Evolutionary conservation across 2,888 invertebrate genomes (phyloP).

Genomic region (Hirtodrosophila cameraria): DNA sequence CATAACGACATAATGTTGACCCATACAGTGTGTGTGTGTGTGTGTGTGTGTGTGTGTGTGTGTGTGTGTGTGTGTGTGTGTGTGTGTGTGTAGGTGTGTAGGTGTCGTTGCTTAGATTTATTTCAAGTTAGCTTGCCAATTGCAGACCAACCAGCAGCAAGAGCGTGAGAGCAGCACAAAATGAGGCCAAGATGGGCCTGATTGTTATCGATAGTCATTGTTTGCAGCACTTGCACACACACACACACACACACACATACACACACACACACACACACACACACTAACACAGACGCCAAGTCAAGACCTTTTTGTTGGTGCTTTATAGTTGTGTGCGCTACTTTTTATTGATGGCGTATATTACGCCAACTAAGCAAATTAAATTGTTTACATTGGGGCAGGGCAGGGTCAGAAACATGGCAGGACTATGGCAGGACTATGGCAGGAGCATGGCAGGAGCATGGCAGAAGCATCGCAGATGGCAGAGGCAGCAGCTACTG

Average conservation of each 20-base stretch:
- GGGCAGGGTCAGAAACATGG: conserved; percentile 13
- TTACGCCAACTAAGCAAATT: conserved; percentile 80
- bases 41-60: not conserved
- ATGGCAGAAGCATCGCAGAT: conserved; percentile 20
- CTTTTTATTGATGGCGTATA: conserved; percentile 75
- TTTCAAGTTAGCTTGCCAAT: conserved; percentile 55
- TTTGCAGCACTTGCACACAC: conserved; percentile 42
- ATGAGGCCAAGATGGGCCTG: conserved; percentile 37
- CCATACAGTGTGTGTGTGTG: conserved; percentile 17
- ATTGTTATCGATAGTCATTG: conserved; percentile 69
- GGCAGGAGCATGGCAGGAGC: conserved; percentile 3
- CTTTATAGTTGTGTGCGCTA: conserved; percentile 27
- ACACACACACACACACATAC: conserved; percentile 6
- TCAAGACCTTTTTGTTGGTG: conserved; percentile 29
- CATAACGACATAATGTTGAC: conserved; percentile 61
- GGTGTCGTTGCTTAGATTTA: conserved; percentile 50
- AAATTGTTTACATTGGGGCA: conserved; percentile 73
- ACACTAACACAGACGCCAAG: conserved; percentile 4
- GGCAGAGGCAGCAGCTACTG: conserved; percentile 2
- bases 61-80: not conserved
- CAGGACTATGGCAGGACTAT: too few species aligned
- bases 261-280: not conserved
- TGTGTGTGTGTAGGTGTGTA: conserved; percentile 16
- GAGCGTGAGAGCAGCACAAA: conserved; percentile 10
- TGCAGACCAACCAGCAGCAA: conserved; percentile 43